Evolutionary conservation across 2,888 invertebrate genomes (phyloP).

Genomic region (Cylindroiulus punctatus): DNA sequence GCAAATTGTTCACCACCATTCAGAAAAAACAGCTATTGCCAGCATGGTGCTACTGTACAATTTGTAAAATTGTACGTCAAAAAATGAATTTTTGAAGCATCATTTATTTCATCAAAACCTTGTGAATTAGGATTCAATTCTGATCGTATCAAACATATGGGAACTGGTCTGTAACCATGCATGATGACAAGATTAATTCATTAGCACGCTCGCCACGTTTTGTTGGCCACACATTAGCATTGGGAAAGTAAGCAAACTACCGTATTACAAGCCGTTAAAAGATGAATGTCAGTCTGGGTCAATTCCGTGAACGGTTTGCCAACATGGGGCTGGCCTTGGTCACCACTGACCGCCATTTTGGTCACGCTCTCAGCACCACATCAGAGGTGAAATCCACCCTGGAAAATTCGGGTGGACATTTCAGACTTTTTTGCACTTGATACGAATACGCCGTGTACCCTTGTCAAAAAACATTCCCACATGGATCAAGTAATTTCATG

Average conservation of each 20-base stretch:
- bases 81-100: too few relatives aligned
- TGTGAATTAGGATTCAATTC: neutral
- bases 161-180: neutral
- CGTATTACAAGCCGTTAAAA: neutral
- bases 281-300: slow-evolving; percentile 14
- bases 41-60: too few relatives aligned
- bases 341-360: neutral
- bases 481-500: neutral
- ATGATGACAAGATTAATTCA: slow-evolving; percentile 16
- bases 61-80: too few relatives aligned
- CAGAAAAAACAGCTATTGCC: too few relatives aligned
- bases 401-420: slow-evolving; percentile 19
- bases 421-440: neutral
- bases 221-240: neutral
- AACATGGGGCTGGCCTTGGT: neutral
- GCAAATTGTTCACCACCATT: too few relatives aligned
- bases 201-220: neutral
- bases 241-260: slow-evolving; percentile 6
- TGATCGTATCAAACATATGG: neutral
- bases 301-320: neutral
- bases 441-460: neutral
- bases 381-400: neutral
- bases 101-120: neutral
- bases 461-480: slow-evolving; percentile 20
- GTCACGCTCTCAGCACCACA: neutral